A percentile compares a stretch with the other conserved stretches of the same genome.
These are phyloP conservation scores for Ciconia maguari DNA, from an alignment of 2,113 vertebrate genomes.

Conservation along the genomic window DNA sequence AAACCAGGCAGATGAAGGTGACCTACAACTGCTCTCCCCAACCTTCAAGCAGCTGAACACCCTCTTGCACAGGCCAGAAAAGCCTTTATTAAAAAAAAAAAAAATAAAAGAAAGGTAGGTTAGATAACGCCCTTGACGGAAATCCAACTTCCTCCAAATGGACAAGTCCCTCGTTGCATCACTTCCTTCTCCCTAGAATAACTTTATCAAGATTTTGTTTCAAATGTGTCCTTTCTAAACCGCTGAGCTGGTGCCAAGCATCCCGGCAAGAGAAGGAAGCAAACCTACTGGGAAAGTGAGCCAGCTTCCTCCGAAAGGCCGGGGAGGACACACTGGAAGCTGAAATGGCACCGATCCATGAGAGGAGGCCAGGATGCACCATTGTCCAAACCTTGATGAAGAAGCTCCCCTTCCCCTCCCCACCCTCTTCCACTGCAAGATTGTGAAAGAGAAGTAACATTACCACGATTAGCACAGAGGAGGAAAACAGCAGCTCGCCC, in stretches of 20 bases:
- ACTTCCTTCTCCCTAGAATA: constrained; percentile 68
- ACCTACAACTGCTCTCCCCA: neutral
- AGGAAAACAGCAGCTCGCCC: constrained; percentile 6
- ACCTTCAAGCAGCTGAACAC: neutral
- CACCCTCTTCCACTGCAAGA: neutral
- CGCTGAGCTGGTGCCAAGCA: constrained; percentile 33
- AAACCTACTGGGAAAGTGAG: neutral
- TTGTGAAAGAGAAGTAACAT: constrained; percentile 48
- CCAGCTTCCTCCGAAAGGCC: neutral
- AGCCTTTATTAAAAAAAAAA: neutral
- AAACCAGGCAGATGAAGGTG: neutral
- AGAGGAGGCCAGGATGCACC: neutral
- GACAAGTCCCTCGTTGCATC: constrained; percentile 60
- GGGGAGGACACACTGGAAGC: neutral
- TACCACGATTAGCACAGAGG: neutral
- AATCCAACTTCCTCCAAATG: constrained; percentile 65
- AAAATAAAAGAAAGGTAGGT: neutral
- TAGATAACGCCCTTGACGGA: constrained; percentile 30
- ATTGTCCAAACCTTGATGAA: constrained; percentile 13
- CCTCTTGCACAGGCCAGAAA: neutral
- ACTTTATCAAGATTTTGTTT: constrained; percentile 16
- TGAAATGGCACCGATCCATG: neutral
- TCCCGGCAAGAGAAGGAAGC: constrained; percentile 4
- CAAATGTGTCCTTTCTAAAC: neutral
- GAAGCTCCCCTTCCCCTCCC: constrained; percentile 45